These are phyloP conservation scores for Pararge aegeria DNA, from an alignment of 1,140 invertebrate species.

Conservation along the genomic window DNA sequence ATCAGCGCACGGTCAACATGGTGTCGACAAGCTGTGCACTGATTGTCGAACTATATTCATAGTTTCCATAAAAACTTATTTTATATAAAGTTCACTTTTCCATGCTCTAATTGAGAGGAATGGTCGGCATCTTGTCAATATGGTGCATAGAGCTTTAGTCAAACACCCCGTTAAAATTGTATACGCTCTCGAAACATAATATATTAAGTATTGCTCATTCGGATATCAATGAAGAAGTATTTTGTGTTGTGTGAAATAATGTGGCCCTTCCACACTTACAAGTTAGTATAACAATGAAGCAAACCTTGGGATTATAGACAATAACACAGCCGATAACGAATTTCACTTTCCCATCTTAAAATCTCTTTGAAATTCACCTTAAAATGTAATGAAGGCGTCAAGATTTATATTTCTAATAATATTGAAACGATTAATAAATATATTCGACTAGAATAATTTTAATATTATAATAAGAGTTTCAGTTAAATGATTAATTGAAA, in stretches of 20 bases:
- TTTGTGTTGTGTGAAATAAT: too few species aligned
- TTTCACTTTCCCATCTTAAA: constrained; percentile 6
- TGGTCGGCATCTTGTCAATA: too few species aligned
- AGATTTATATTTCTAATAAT: neutral
- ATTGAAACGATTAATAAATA: neutral
- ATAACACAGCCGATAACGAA: constrained; percentile 35
- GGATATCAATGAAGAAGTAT: too few species aligned
- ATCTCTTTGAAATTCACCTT: neutral
- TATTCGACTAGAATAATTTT: neutral
- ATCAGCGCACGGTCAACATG: too few species aligned
- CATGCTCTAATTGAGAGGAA: too few species aligned
- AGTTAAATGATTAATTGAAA: neutral
- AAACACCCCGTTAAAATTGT: neutral
- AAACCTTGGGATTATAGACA: constrained; percentile 17
- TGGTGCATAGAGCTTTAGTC: too few species aligned
- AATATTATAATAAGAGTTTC: too few species aligned
- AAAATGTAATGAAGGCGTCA: neutral
- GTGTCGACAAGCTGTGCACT: too few species aligned
- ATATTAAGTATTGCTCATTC: too few species aligned
- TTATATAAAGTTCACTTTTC: too few species aligned
- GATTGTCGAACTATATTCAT: too few species aligned
- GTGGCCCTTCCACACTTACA: constrained; percentile 1
- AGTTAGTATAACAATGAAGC: constrained; percentile 22
- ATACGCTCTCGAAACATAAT: neutral
- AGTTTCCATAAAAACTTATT: too few species aligned